Evolutionary conservation across 2,797 vertebrate species (phyloP).

Genomic region (Onychomys torridus): DNA sequence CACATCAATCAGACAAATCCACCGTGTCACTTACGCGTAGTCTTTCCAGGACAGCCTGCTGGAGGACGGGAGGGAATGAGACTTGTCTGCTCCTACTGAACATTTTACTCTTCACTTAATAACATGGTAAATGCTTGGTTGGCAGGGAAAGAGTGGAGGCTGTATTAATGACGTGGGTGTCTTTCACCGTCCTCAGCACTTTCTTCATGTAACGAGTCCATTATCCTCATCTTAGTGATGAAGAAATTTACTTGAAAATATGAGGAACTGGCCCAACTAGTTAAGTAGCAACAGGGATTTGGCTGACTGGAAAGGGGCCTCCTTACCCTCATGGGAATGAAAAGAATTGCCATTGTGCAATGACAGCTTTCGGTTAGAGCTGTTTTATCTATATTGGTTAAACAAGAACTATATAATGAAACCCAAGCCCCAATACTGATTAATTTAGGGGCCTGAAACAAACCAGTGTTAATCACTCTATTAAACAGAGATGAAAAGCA

Average conservation of each 20-base stretch:
- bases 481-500: not conserved
- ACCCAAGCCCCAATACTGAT: not conserved
- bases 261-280: conserved; percentile 64
- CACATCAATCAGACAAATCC: not conserved
- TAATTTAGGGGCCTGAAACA: not conserved
- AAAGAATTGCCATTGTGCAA: not conserved
- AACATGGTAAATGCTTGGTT: conserved; percentile 11
- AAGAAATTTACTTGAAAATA: conserved; percentile 55
- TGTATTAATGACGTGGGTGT: not conserved
- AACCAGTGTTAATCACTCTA: not conserved
- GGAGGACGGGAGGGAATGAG: conserved; percentile 7
- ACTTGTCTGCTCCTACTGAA: conserved; percentile 42
- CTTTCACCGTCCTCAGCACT: not conserved
- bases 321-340: not conserved
- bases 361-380: not conserved
- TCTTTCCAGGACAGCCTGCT: conserved; percentile 42
- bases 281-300: conserved; percentile 47
- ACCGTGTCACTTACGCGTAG: not conserved
- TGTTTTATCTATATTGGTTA: conserved; percentile 1
- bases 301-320: conserved; percentile 14
- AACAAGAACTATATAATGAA: conserved; percentile 46
- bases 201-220: conserved; percentile 1
- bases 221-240: conserved; percentile 57
- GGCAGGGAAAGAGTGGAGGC: conserved; percentile 27
- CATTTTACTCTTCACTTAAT: conserved; percentile 23